These are phyloP conservation scores for Hoplias malabaricus DNA, from an alignment of 2,113 vertebrate genomes.

Conservation along the genomic window DNA sequence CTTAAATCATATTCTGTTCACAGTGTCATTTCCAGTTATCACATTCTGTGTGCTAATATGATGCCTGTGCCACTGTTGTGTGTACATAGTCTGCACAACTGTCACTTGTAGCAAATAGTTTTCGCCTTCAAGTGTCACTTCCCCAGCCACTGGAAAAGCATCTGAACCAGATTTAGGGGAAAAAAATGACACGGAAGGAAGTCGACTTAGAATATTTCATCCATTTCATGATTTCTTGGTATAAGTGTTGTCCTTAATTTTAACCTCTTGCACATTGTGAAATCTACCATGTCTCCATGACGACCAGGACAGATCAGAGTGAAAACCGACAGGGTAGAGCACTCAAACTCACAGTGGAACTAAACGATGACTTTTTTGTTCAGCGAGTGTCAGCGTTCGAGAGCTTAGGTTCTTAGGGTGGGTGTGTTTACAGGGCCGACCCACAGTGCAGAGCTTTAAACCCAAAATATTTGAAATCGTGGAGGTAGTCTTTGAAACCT, in stretches of 20 bases:
- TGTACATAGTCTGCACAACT: neutral
- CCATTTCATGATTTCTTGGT: conserved; percentile 34
- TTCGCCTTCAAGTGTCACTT: neutral
- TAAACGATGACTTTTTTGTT: neutral
- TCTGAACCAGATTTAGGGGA: neutral
- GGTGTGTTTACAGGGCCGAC: conserved; percentile 13
- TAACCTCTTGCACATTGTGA: conserved; percentile 36
- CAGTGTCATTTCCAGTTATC: neutral
- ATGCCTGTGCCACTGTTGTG: neutral
- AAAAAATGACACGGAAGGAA: neutral
- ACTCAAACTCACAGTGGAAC: conserved; percentile 5
- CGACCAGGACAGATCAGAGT: conserved; percentile 30
- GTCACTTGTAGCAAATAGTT: neutral
- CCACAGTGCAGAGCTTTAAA: conserved; percentile 5
- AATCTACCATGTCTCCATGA: conserved; percentile 42
- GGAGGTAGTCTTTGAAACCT: conserved; percentile 15
- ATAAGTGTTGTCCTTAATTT: conserved; percentile 19
- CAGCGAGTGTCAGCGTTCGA: neutral
- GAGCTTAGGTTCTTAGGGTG: neutral
- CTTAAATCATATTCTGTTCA: neutral
- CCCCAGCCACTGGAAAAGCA: neutral
- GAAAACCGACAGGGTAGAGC: neutral
- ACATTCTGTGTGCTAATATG: neutral
- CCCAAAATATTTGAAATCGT: conserved; percentile 8
- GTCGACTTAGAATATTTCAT: conserved; percentile 1